Evolutionary conservation across 2,888 invertebrate species (phyloP).

Genomic region (Clunio marinus): DNA sequence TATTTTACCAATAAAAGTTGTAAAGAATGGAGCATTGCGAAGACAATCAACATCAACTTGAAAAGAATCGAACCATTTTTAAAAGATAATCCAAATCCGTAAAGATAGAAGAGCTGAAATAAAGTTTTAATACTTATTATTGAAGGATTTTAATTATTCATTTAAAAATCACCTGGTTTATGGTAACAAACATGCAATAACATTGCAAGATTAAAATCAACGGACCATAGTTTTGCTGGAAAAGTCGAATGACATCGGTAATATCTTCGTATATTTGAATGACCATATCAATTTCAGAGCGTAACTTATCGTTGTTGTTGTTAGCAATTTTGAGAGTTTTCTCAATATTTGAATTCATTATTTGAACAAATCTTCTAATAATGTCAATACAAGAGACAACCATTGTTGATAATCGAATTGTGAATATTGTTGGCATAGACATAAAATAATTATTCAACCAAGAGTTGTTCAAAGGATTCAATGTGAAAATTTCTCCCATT

Average conservation of each 20-base stretch:
- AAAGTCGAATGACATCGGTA: neutral
- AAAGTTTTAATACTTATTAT: too few relatives aligned
- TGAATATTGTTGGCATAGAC: too few relatives aligned
- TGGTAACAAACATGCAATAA: neutral
- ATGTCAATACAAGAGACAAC: too few relatives aligned
- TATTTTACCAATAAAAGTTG: neutral
- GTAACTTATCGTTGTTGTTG: neutral
- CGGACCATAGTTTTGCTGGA: neutral
- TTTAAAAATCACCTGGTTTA: neutral
- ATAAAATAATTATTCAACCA: too few relatives aligned
- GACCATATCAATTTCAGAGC: neutral
- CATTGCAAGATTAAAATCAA: neutral
- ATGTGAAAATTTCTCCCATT: too few relatives aligned
- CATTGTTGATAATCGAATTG: too few relatives aligned
- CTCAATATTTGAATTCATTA: neutral
- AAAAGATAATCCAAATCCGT: too few relatives aligned
- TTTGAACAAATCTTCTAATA: neutral
- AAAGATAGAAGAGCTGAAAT: too few relatives aligned
- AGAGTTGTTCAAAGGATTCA: too few relatives aligned
- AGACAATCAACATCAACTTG: neutral
- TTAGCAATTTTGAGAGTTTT: neutral
- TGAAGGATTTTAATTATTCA: neutral
- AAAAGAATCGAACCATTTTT: neutral
- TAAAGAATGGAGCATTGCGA: neutral
- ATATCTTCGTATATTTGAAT: neutral